A percentile compares a stretch with the other conserved stretches of the same genome.
Conservation (phyloP, 2,888 invertebrate genomes). For the Thera obeliscata region DNA sequence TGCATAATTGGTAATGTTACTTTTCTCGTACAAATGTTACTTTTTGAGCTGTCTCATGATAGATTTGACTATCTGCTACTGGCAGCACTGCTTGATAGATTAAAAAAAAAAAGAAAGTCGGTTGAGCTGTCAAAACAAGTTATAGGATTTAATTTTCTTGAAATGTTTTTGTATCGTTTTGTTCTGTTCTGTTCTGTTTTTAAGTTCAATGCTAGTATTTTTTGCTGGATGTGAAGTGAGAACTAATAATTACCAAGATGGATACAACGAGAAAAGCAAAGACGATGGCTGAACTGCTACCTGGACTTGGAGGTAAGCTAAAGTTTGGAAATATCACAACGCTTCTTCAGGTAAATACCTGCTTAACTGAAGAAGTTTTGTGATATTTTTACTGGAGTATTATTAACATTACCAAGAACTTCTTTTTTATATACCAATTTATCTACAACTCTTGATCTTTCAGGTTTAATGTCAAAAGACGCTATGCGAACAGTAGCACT, state of each 20-base stretch:
- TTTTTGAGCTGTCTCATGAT: no score
- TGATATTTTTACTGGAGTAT: no score
- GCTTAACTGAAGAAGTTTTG: no score
- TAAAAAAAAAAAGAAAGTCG: background rate
- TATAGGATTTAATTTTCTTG: conserved; percentile 41
- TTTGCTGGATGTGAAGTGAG: conserved; percentile 16
- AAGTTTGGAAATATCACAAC: background rate
- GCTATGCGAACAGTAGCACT: conserved; percentile 48
- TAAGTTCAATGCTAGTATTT: conserved; percentile 9
- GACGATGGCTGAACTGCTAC: conserved; percentile 67
- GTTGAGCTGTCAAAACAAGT: conserved; percentile 14
- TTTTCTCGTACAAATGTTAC: no score
- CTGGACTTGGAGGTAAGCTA: conserved; percentile 50
- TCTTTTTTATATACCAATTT: no score
- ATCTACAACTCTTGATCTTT: conserved; percentile 22
- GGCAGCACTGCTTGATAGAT: no score
- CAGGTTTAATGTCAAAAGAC: conserved; percentile 65
- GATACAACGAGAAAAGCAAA: conserved; percentile 60
- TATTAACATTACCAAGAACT: no score
- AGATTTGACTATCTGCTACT: no score
- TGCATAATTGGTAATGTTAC: no score
- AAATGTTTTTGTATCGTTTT: conserved; percentile 17
- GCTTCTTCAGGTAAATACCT: no score
- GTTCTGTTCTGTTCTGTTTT: conserved; percentile 25
- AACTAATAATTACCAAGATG: conserved; percentile 45